phyloP scores from a whole-genome alignment of 2,113 vertebrate genomes.

The Cololabis saira region DNA sequence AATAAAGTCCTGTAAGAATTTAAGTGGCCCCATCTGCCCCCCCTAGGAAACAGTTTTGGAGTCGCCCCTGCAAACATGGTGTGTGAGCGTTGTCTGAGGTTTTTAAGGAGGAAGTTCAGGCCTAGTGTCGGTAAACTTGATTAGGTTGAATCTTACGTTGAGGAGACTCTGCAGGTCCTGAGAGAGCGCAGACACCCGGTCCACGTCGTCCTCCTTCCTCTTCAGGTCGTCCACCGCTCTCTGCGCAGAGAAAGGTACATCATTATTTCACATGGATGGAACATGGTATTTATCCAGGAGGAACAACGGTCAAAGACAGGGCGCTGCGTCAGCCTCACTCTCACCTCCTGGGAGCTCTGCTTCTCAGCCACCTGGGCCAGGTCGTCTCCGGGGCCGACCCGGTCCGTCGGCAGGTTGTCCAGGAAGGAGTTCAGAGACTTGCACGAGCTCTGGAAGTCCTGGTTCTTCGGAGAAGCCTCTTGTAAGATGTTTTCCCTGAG shows the following conservation, averaged over 20 bases:
- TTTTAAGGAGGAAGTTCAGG: no score
- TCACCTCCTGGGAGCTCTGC: constrained; percentile 89
- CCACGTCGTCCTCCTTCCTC: constrained; percentile 86
- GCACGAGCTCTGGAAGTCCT: constrained; percentile 87
- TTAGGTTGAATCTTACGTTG: constrained; percentile 77
- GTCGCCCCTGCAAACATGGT: no score
- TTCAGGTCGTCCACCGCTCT: constrained; percentile 88
- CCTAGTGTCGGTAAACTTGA: background rate
- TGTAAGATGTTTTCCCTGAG: constrained; percentile 88
- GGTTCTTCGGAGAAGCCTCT: constrained; percentile 82
- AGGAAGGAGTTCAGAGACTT: constrained; percentile 91
- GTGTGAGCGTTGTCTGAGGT: no score
- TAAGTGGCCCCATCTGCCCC: no score
- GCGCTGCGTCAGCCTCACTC: background rate
- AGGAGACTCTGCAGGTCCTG: constrained; percentile 86
- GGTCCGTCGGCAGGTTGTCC: constrained; percentile 85
- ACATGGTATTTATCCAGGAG: no score
- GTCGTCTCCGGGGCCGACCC: constrained; percentile 81
- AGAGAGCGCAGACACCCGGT: constrained; percentile 81
- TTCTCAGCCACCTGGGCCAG: constrained; percentile 86
- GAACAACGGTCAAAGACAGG: no score
- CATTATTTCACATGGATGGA: no score
- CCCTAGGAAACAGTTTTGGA: no score
- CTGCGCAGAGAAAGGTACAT: constrained; percentile 65
- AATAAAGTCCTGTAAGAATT: no score